Base-by-base conservation (phyloP, 2,888 invertebrate species). In the Syritta pipiens region DNA sequence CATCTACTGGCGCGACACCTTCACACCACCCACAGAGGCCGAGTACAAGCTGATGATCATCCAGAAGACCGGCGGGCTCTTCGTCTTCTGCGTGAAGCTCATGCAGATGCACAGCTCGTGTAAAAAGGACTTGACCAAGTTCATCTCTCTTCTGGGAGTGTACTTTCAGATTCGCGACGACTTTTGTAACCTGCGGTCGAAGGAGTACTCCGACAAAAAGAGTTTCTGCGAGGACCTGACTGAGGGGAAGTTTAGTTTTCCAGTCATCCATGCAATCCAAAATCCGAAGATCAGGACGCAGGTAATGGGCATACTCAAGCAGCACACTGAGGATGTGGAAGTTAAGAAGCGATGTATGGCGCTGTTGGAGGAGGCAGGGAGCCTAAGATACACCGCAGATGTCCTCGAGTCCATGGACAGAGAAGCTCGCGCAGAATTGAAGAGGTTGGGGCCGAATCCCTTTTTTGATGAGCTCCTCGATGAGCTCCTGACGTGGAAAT, bases 171-270 rank as follows among this genome's bases (percentile, higher is more conserved):
- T 99, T 81, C 91, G 97, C 75, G 98, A 98, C 87, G 98, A 98
- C 88, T 98, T 97, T 87, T 94, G 96, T 85, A 98, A 98, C 90
- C 90, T 98, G 19, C 92, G 92, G 83, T 91, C 95, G 35, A 93
- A 94, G 86, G 96, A 97, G 97, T 98, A 97, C 88, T 92, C 94
- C 42, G 94, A 95, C 83, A 97, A 96, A 88, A 98, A 98, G 89
- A 97, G 96, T 86, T 98, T 94, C 88, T 97, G 97, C 88, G 98
- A 99, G 88, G 98, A 99, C 90, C 90, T 99, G 68, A 98, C 98
- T 0, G 98, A 98, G 89, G 99, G 99, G 24, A 99, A 98, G 90
- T 99, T 98, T 89, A 97, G 97, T 83, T 99, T 98, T 89, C 98
- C 98, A 0, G 93, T 98, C 82, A 95, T 99, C 82, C 97, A 98